Base-by-base conservation (phyloP, 2,888 invertebrate genomes). In the Erynnis tages region DNA sequence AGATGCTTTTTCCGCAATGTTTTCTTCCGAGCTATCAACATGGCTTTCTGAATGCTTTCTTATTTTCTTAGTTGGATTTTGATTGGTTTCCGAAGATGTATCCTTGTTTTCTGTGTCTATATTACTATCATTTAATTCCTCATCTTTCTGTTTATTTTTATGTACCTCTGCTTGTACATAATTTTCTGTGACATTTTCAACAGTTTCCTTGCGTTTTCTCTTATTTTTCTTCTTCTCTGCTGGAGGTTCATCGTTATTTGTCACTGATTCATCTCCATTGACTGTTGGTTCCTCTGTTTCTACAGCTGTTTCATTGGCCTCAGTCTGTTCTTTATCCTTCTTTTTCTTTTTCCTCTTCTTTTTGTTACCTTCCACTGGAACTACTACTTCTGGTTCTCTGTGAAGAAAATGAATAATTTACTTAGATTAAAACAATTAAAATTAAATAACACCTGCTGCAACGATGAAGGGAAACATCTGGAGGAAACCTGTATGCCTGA, bases 331-430 rank as follows among this genome's bases (percentile, higher is more conserved):
- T 17, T 37, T 52, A 1, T 84, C 75, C 58, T 79, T 79, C 62
- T 76, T 77, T 62, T 79, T 89, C 68, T 80, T 84, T 64, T 80
- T 84, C 57, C 82, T 79, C 65, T 82, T 87, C 62, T 79, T 82
- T 37, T 74, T 79, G 14, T 68, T 71, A 63, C 80, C 66, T 66
- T 79, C 71, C 52, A 73, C 57, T 8, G 84, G 73, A 1, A 79
- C 73, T 3, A 75, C 69, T 55, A 82, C 62, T 60, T 85, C 82
- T 16, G 82, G 88, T 48, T 82, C 80, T 23, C 89, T 89, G 73
- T 10, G 69, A 71, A 45, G 41, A 50, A 52, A 4, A 30, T 16
- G 7, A 14, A 2, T 19, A 5, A 23, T 14, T 19, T n/a, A n/a
- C n/a, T 3, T 35, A 21, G 2, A 17, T 17, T n/a, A 35, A n/a